Base-by-base conservation (phyloP, 2,888 invertebrate species). In the Eugnorisma glareosa region DNA sequence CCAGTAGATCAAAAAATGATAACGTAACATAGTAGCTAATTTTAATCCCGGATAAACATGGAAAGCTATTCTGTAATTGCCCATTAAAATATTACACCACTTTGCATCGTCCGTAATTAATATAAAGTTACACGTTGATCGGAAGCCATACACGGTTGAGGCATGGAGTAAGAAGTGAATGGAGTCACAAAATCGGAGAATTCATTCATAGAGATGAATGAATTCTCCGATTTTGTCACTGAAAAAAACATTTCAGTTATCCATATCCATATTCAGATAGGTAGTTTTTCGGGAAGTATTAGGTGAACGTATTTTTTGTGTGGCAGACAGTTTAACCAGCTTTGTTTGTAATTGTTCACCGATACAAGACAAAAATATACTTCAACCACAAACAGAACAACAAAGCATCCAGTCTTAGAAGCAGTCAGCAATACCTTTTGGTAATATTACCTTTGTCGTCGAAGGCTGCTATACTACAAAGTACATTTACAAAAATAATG, bases 111-210 rank as follows among this genome's bases (percentile, higher is more conserved):
- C 54, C 61, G 84, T 75, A 84, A 84, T 84, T 84, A 84, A 84
- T 84, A 84, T 81, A 81, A 84, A 84, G 81, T 84, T 84, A 84
- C 84, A 81, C 75, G 83, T 81, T 84, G 84, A 84, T 84, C 81
- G 77, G 84, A 84, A 84, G 81, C 84, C 77, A 67, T 77, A 75
- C 68, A 48, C n/a, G 21, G n/a, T 35, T 15, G 6, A 6, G 24
- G 51, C 54, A 71, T 8, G 18, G 77, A 84, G 28, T 35, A 59
- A 0, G 18, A 6, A 68, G 45, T 6, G 21, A 37, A 57, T 75
- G 75, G 75, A 84, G 45, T n/a, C n/a, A n/a, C n/a, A n/a, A n/a
- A n/a, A n/a, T n/a, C n/a, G n/a, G n/a, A n/a, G n/a, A n/a, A n/a
- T n/a, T n/a, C n/a, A n/a, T n/a, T n/a, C n/a, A n/a, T n/a, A n/a